These are phyloP conservation scores for Thunnus maccoyii DNA, from an alignment of 2,113 vertebrate species.

Conservation along the genomic window DNA sequence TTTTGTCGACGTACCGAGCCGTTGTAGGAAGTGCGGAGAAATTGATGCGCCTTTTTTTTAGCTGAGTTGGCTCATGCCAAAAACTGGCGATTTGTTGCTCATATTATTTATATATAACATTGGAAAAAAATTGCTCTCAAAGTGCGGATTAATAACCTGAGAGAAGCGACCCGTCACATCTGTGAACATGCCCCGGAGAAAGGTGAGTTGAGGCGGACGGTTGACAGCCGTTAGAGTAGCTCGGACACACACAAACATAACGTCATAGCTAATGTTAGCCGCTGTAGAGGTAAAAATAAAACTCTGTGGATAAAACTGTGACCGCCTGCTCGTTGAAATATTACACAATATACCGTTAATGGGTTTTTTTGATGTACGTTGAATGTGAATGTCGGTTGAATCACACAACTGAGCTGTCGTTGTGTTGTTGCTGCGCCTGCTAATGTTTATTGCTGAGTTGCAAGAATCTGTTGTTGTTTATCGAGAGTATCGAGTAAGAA, in stretches of 20 bases:
- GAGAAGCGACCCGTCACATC: background rate
- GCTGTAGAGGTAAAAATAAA: background rate
- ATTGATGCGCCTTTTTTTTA: conserved; percentile 61
- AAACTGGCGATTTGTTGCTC: background rate
- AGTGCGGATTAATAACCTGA: background rate
- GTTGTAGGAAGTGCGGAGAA: conserved; percentile 67
- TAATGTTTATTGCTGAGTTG: conserved; percentile 44
- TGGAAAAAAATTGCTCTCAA: background rate
- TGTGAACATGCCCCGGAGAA: conserved; percentile 78
- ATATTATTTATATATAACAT: background rate
- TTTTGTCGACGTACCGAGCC: conserved; percentile 63
- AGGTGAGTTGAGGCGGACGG: conserved; percentile 62
- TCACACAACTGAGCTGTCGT: background rate
- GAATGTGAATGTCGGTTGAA: background rate
- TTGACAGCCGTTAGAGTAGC: background rate
- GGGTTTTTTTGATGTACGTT: background rate
- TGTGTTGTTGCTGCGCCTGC: conserved; percentile 53
- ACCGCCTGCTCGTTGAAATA: background rate
- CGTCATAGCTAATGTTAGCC: conserved; percentile 73
- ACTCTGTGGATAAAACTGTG: background rate
- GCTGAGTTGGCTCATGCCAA: conserved; percentile 53
- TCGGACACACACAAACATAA: conserved; percentile 51
- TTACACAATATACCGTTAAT: too few relatives aligned
- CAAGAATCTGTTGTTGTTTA: background rate
- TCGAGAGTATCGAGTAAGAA: background rate